Percentiles rank a stretch among this genome's conserved stretches.
Evolutionary conservation across 2,113 vertebrate species (phyloP).

Genomic region (Strigops habroptila): DNA sequence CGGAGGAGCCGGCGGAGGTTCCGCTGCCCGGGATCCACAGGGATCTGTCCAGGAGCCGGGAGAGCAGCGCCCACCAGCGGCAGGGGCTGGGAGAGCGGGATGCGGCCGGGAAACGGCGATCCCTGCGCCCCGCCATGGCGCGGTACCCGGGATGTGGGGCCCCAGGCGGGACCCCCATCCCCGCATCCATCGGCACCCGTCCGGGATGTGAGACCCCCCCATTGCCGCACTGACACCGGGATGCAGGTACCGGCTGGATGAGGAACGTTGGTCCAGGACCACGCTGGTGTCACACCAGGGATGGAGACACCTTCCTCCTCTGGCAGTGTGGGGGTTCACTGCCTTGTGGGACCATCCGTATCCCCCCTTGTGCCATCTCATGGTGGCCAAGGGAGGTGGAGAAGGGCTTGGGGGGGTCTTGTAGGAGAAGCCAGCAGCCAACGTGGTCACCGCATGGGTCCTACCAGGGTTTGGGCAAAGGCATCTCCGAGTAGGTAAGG

Average conservation of each 20-base stretch:
- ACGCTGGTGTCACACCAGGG: fast-evolving
- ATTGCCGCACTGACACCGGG: fast-evolving
- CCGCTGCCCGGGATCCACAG: not conserved
- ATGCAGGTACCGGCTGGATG: not conserved
- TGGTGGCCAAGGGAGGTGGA: too few species aligned
- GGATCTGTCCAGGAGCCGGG: not conserved
- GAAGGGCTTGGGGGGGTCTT: not conserved
- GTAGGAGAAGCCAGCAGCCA: not conserved
- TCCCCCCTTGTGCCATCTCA: not conserved
- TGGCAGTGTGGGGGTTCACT: not conserved
- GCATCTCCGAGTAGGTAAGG: constrained; percentile 42
- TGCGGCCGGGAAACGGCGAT: not conserved
- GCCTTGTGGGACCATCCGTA: not conserved
- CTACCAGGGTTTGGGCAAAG: not conserved
- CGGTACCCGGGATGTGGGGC: not conserved
- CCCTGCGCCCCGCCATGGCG: not conserved
- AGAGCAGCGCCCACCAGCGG: not conserved
- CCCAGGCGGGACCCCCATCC: not conserved
- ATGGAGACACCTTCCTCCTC: not conserved
- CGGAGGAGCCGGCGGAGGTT: not conserved
- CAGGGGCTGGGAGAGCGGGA: not conserved
- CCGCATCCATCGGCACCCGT: too few species aligned
- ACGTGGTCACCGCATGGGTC: not conserved
- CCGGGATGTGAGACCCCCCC: not conserved
- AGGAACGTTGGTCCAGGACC: not conserved